Conservation (phyloP, 2,888 invertebrate genomes). For the Stratiomys singularior region DNA sequence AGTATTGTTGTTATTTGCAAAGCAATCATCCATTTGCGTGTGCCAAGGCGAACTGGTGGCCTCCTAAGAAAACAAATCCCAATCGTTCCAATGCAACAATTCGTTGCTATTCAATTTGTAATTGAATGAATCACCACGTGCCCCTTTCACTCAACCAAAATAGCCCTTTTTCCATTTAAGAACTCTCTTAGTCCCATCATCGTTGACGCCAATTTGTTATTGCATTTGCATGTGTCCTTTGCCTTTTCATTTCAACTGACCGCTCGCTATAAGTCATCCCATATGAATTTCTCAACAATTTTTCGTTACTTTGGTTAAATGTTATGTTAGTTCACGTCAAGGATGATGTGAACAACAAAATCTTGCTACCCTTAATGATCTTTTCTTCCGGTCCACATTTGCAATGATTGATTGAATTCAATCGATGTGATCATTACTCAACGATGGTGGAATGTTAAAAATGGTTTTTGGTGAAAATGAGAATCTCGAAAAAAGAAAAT, state of each 20-base stretch:
- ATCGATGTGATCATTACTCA: conserved; percentile 1
- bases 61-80: conserved; percentile 1
- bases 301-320: neutral
- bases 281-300: neutral
- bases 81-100: neutral
- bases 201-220: conserved; percentile 35
- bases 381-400: conserved; percentile 27
- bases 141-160: conserved; percentile 17
- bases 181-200: neutral
- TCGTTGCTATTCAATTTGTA: neutral
- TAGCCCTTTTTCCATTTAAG: conserved; percentile 26
- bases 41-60: neutral
- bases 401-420: conserved; percentile 26
- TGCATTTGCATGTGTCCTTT: conserved; percentile 41
- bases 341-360: conserved; percentile 24
- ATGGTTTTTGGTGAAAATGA: neutral
- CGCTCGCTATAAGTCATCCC: neutral
- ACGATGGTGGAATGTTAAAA: no score
- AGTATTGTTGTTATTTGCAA: no score
- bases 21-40: no score
- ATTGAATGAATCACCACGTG: conserved; percentile 28
- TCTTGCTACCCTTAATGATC: conserved; percentile 18
- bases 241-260: conserved; percentile 28
- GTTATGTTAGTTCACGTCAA: conserved; percentile 40
- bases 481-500: neutral